phyloP scores from a whole-genome alignment of 1,140 invertebrate species.

The Steinernema feltiae region DNA sequence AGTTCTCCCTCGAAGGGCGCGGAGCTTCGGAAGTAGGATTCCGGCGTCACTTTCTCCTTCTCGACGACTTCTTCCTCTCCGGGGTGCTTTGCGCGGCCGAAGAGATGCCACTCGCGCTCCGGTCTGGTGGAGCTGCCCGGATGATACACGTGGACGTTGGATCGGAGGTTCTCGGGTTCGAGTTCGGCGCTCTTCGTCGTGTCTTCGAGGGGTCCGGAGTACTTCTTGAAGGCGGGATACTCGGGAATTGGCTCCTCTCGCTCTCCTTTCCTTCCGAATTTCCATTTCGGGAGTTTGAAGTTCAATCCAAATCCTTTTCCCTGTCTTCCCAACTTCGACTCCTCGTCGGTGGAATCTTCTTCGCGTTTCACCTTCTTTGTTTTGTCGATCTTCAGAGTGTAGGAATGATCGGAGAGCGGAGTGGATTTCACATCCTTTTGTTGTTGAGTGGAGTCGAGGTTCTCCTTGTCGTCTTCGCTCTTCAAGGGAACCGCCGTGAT shows the following conservation, averaged over 20 bases:
- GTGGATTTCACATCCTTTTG: background rate
- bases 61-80: conserved; percentile 41
- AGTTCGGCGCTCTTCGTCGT: background rate
- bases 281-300: background rate
- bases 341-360: no score
- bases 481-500: background rate
- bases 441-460: background rate
- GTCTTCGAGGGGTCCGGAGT: background rate
- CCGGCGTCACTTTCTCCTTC: conserved; percentile 29
- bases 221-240: background rate
- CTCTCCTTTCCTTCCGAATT: background rate
- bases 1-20: background rate
- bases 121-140: background rate
- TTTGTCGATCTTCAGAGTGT: background rate
- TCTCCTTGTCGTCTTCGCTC: background rate
- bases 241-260: background rate
- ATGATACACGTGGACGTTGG: background rate
- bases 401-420: no score
- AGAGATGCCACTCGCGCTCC: conserved; percentile 48
- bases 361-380: background rate
- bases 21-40: conserved; percentile 13
- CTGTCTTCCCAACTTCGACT: no score
- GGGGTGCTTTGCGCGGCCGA: conserved; percentile 34
- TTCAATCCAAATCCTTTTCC: no score
- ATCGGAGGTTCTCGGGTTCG: background rate